A percentile compares a stretch with the other conserved stretches of the same genome.
Conservation (phyloP, 2,888 invertebrate genomes). For the Hedychridium roseum region DNA sequence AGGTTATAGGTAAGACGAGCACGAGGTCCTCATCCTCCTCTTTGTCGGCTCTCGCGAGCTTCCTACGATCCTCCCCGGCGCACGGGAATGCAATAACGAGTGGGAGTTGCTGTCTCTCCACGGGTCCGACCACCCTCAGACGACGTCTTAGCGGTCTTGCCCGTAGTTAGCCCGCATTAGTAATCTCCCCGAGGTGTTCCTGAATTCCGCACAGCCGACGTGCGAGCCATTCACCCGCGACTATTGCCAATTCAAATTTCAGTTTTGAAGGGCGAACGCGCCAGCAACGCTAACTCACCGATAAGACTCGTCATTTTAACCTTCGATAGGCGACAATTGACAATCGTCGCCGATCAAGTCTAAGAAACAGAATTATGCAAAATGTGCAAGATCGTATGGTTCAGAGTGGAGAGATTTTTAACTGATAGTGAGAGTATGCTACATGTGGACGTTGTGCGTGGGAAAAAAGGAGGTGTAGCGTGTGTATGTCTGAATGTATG, state of each 20-base stretch:
- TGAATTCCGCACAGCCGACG: conserved; percentile 40
- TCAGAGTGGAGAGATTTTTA: no score
- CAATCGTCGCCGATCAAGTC: no score
- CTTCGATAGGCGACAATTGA: no score
- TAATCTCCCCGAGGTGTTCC: conserved; percentile 54
- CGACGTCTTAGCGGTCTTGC: conserved; percentile 35
- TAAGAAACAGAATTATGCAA: no score
- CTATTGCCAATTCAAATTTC: conserved; percentile 33
- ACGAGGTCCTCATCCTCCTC: no score
- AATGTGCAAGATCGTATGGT: no score
- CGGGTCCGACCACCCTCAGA: conserved; percentile 29
- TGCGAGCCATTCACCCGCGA: conserved; percentile 20
- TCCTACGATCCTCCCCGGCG: conserved; percentile 19
- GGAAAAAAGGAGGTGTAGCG: no score
- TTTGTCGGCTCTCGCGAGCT: conserved; percentile 10
- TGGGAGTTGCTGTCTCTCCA: conserved; percentile 35
- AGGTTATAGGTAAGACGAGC: conserved; percentile 50
- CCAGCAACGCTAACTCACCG: no score
- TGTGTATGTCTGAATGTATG: no score
- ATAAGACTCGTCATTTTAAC: no score
- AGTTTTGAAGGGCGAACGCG: conserved; percentile 13
- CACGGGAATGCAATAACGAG: conserved; percentile 54
- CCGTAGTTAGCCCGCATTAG: conserved; percentile 56
- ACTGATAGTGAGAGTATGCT: no score
- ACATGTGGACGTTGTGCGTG: no score